Percentiles rank a stretch among this genome's conserved stretches.
Conservation (phyloP, 2,797 vertebrate species). For the Neostethus bicornis region DNA sequence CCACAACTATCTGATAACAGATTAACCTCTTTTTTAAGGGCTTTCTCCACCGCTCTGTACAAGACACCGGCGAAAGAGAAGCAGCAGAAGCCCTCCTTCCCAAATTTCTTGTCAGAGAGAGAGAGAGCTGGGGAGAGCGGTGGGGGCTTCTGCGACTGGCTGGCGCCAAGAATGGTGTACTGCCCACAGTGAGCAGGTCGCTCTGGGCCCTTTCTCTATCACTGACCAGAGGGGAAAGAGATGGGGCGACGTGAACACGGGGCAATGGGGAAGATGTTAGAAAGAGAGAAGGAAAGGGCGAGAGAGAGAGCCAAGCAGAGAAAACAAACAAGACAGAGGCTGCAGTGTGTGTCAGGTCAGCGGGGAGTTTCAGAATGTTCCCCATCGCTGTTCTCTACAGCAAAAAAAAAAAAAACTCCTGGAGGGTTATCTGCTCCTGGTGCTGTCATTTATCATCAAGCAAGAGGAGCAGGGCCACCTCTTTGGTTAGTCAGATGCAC, state of each 20-base stretch:
- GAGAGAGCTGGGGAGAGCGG: too few species aligned
- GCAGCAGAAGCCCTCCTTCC: constrained; percentile 68
- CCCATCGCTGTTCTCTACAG: constrained; percentile 88
- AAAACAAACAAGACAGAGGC: constrained; percentile 98
- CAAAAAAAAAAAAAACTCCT: constrained; percentile 85
- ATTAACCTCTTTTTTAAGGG: constrained; percentile 68
- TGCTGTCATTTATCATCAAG: constrained; percentile 97
- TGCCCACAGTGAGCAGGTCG: constrained; percentile 92
- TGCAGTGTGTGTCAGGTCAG: constrained; percentile 95
- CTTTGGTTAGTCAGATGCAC: constrained; percentile 31
- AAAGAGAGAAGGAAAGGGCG: constrained; percentile 68
- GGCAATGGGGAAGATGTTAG: constrained; percentile 61
- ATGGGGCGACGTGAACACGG: constrained; percentile 27
- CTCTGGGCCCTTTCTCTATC: constrained; percentile 93
- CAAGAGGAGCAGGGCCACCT: constrained; percentile 65
- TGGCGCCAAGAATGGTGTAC: constrained; percentile 92
- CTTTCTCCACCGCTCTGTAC: constrained; percentile 74
- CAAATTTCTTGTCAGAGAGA: constrained; percentile 77
- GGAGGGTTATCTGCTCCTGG: constrained; percentile 95
- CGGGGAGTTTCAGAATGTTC: constrained; percentile 99
- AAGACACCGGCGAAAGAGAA: constrained; percentile 78
- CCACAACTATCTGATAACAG: constrained; percentile 86
- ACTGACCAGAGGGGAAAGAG: constrained; percentile 85
- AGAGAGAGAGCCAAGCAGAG: constrained; percentile 90
- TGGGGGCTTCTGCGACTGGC: constrained; percentile 93